Percentiles rank a stretch among this genome's conserved stretches.
These are phyloP conservation scores for Macquaria ambigua DNA, from an alignment of 2,113 vertebrate species.

Conservation along the genomic window DNA sequence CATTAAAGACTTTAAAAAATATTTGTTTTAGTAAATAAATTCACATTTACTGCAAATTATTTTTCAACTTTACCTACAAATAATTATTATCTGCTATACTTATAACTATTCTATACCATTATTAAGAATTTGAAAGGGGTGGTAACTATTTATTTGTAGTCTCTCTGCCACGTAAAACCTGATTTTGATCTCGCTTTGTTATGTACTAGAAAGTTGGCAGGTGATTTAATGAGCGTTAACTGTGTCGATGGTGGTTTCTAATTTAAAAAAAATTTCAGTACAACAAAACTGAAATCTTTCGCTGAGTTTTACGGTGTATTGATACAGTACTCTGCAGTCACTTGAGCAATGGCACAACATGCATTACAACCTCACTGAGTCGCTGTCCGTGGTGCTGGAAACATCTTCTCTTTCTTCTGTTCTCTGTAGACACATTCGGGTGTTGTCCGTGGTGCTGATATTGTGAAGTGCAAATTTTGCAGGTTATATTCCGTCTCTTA, in stretches of 20 bases:
- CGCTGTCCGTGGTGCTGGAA: conserved; percentile 54
- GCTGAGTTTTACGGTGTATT: neutral
- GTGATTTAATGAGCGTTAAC: no score
- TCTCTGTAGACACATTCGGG: neutral
- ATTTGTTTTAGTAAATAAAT: neutral
- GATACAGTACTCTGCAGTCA: neutral
- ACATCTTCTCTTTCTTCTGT: neutral
- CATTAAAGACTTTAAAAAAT: neutral
- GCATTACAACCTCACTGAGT: neutral
- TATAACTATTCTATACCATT: neutral
- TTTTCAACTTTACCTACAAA: neutral
- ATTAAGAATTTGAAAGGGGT: neutral
- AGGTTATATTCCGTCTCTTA: neutral
- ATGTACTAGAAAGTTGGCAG: neutral
- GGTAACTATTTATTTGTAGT: neutral
- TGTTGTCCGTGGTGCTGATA: conserved; percentile 12
- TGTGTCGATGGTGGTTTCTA: neutral
- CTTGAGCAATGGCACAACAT: neutral
- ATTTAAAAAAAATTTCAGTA: neutral
- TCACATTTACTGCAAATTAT: neutral
- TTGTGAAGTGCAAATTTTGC: neutral
- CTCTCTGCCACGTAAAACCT: neutral
- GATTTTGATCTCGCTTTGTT: neutral
- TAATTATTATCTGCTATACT: neutral
- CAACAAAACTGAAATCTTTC: neutral